Conservation (phyloP, 2,888 invertebrate genomes). For the Xylota sylvarum region DNA sequence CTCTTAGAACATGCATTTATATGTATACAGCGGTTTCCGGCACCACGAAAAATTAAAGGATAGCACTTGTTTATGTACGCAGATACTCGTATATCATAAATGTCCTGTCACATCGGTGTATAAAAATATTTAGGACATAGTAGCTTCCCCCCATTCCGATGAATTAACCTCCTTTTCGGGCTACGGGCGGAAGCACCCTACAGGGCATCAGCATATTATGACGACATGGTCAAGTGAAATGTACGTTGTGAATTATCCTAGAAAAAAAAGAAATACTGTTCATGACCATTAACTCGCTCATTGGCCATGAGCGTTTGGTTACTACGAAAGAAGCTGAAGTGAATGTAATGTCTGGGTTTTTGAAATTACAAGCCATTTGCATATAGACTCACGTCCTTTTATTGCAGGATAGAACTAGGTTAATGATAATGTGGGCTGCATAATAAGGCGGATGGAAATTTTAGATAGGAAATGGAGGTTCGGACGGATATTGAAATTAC, state of each 20-base stretch:
- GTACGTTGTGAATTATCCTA: constrained; percentile 8
- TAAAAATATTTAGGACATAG: constrained; percentile 22
- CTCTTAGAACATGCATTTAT: not conserved
- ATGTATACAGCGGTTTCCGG: not conserved
- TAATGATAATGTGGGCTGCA: constrained; percentile 6
- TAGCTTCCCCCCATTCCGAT: constrained; percentile 10
- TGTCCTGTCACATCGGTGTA: constrained; percentile 5
- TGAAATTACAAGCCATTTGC: constrained; percentile 60
- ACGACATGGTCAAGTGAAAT: constrained; percentile 53
- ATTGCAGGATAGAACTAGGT: constrained; percentile 13
- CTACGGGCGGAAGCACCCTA: not conserved
- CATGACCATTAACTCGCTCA: constrained; percentile 50
- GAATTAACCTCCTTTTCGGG: constrained; percentile 17
- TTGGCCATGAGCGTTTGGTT: constrained; percentile 32
- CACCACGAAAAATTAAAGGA: not conserved
- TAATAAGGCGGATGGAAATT: not conserved
- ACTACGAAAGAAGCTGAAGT: constrained; percentile 36
- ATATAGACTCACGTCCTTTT: constrained; percentile 32
- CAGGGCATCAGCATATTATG: constrained; percentile 2
- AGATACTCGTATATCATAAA: not conserved
- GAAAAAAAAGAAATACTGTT: not conserved
- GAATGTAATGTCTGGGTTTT: constrained; percentile 39
- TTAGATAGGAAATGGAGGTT: not conserved
- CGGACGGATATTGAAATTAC: not conserved
- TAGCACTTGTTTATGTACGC: not conserved